A percentile compares a stretch with the other conserved stretches of the same genome.
Evolutionary conservation across 2,113 vertebrate genomes (phyloP).

Genomic region (Petrocephalus microphthalmus): DNA sequence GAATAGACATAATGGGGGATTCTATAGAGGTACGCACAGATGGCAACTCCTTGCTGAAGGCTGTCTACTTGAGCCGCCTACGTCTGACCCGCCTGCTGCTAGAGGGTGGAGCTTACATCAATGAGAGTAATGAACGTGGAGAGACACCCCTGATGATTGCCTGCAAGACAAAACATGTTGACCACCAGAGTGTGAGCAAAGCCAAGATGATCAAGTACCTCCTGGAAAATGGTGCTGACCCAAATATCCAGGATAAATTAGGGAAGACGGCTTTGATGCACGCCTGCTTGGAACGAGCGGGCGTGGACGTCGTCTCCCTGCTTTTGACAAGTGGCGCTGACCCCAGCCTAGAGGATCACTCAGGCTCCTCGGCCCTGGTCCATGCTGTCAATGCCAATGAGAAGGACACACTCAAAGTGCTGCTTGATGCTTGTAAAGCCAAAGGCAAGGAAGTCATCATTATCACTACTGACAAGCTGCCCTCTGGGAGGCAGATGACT

Average conservation of each 20-base stretch:
- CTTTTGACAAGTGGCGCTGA: conserved; percentile 73
- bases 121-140: conserved; percentile 81
- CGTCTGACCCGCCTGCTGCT: conserved; percentile 79
- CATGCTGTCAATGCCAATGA: conserved; percentile 78
- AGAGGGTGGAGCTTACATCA: conserved; percentile 79
- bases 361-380: conserved; percentile 71
- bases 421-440: conserved; percentile 75
- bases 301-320: conserved; percentile 70
- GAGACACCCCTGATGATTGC: conserved; percentile 87
- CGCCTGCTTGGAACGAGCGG: conserved; percentile 71
- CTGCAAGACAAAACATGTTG: conserved; percentile 70
- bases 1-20: conserved; percentile 56
- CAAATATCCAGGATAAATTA: conserved; percentile 87
- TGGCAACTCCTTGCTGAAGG: conserved; percentile 80
- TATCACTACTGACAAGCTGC: conserved; percentile 72
- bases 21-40: conserved; percentile 61
- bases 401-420: conserved; percentile 67
- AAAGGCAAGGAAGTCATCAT: conserved; percentile 90
- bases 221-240: conserved; percentile 80
- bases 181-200: conserved; percentile 77
- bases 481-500: conserved; percentile 67
- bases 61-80: conserved; percentile 75
- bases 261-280: conserved; percentile 88
- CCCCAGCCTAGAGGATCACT: conserved; percentile 80
- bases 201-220: conserved; percentile 84